Evolutionary conservation across 2,797 vertebrate genomes (phyloP).

Genomic region (Apogon hyalosoma): DNA sequence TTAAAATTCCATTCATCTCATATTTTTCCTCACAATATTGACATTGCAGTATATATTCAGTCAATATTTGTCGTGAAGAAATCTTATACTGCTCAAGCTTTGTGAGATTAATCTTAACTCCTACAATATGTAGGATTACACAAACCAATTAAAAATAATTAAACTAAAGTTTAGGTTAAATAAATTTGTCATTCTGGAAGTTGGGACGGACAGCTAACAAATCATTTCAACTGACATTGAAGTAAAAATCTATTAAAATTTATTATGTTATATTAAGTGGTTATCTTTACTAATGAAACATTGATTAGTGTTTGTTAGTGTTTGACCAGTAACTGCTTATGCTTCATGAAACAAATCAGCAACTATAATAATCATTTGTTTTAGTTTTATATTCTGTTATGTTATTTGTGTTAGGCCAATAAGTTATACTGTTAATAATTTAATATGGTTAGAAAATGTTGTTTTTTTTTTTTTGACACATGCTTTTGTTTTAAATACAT

Average conservation of each 20-base stretch:
- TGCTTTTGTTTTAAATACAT: constrained; percentile 45
- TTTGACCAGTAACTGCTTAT: constrained; percentile 26
- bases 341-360: constrained; percentile 39
- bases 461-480: constrained; percentile 28
- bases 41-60: not conserved
- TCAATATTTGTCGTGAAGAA: constrained; percentile 3
- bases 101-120: not conserved
- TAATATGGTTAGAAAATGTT: constrained; percentile 29
- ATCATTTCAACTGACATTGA: constrained; percentile 15
- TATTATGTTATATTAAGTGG: constrained; percentile 11
- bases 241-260: not conserved
- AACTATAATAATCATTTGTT: constrained; percentile 18
- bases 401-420: constrained; percentile 30
- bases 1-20: not conserved
- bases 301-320: constrained; percentile 14
- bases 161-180: not conserved
- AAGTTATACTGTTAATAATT: constrained; percentile 32
- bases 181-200: constrained; percentile 3
- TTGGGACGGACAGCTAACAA: constrained; percentile 8
- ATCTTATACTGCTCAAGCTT: constrained; percentile 4
- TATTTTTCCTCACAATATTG: constrained; percentile 5
- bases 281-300: constrained; percentile 13
- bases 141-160: constrained; percentile 3
- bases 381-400: constrained; percentile 13
- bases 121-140: not conserved